Conservation (phyloP, 1,140 invertebrate species). For the Zaprionus lachaisei region DNA sequence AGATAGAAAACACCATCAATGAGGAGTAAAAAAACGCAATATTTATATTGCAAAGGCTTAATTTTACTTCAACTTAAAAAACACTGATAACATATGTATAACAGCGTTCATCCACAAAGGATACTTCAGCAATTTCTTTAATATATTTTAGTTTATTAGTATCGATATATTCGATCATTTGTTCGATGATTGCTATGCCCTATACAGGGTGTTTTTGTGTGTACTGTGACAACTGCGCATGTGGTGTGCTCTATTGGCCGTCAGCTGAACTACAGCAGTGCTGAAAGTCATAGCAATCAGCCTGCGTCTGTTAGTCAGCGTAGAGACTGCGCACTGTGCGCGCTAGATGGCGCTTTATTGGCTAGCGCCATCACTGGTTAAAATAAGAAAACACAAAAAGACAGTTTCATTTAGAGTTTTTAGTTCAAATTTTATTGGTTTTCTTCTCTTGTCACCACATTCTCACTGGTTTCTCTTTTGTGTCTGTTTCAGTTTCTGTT, state of each 20-base stretch:
- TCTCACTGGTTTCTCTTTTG: conserved; percentile 72
- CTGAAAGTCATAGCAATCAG: conserved; percentile 1
- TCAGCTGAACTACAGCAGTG: not conserved
- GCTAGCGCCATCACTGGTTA: conserved; percentile 4
- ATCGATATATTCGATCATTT: not conserved
- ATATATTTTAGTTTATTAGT: not conserved
- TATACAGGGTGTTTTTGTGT: not conserved
- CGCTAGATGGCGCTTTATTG: conserved; percentile 11
- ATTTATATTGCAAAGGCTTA: too few relatives aligned
- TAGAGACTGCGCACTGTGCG: not conserved
- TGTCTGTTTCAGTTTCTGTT: conserved; percentile 46
- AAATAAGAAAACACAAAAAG: not conserved
- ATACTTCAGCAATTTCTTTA: too few relatives aligned
- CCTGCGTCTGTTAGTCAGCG: conserved; percentile 1
- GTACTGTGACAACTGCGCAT: not conserved
- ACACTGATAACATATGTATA: too few relatives aligned
- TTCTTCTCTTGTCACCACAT: conserved; percentile 67
- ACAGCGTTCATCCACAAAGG: too few relatives aligned
- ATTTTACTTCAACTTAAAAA: too few relatives aligned
- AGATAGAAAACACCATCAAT: too few relatives aligned
- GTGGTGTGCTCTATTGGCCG: conserved; percentile 9
- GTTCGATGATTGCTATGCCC: not conserved
- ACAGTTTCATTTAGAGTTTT: conserved; percentile 34
- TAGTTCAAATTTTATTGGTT: conserved; percentile 73
- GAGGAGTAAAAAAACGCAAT: too few relatives aligned